Base-by-base conservation (phyloP, 2,113 vertebrate genomes). In the Silurus asotus region DNA sequence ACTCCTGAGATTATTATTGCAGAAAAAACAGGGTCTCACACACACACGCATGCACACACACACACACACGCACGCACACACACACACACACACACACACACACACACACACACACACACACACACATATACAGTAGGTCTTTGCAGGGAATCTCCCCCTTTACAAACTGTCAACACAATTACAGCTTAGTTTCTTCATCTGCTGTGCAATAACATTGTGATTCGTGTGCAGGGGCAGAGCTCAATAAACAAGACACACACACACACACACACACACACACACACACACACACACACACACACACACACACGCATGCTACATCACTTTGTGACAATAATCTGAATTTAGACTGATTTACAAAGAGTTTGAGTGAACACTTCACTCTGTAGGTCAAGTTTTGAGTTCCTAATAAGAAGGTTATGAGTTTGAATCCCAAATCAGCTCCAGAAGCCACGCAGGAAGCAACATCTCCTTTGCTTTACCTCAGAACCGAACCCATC, bases 61-160 rank as follows among this genome's bases (percentile, higher is more conserved):
- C 62, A 84, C 28, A 48, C 65, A 53, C 5, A 78, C 76, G 72
- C 76, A 81, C 56, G 80, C 82, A 84, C 86, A 76, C 72, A 83
- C 87, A 80, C 64, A 72, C 55, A 84, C 86, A 79, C 69, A 65
- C 75, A 72, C 45, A 67, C 64, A 77, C 74, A 76, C 74, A 75
- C 72, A 75, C 45, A 75, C 72, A 23, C 72, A 72, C 69, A 72
- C 69, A 72, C 37, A 74, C 70, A 74, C 70, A 74, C 70, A 74
- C 70, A 51, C 48, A 75, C 48, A 74, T 45, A 74, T 49, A 75
- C 48, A 1, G 6, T 1, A 49, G 17, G 45, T 8, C n/a, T 48
- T 49, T 11, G 48, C 10, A 76, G 49, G 49, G 48, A 51, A 10
- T 56, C 23, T 78, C 11, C 14, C 28, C 25, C 37, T 72, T 72